Evolutionary conservation across 2,888 invertebrate genomes (phyloP), one percentile per base, ranked within the genome.

Genomic region (Ectobius pallidus): DNA sequence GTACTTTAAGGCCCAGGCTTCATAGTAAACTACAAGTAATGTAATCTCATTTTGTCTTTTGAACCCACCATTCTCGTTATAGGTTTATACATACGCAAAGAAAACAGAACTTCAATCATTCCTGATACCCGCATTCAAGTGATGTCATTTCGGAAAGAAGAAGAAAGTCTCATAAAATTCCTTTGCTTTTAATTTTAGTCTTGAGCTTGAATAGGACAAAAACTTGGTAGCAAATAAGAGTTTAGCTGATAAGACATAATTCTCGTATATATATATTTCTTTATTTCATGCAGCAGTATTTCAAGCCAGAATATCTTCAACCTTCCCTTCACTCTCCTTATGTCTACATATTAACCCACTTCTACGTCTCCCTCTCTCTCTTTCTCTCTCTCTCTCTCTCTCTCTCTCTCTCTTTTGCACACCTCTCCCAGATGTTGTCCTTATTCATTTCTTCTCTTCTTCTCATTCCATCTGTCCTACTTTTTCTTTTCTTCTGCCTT

Each of bases 381-480:
- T 42, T 34, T 46, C 44, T 32, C 67, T 22, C 58, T 61, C n/a
- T n/a, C n/a, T 44, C 62, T 46, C 44, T 30, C 55, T 46, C 11
- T 20, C 46, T 16, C 52, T 27, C 52, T 42, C 55, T 46, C 44
- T 32, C 67, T 22, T n/a, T n/a, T n/a, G n/a, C n/a, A n/a, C n/a
- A n/a, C n/a, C 58, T 61, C 61, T 52, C 34, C 61, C 70, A 69
- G 34, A 32, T 18, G 46, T 67, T 55, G 32, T 69, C 62, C 70
- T 70, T 55, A 42, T 65, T 65, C 70, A 70, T 61, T 27, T 42
- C 49, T 42, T 42, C 61, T 70, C 22, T 34, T n/a, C n/a, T 68
- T 63, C 71, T 71, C 74, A 44, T 69, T 67, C 67, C 55, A 61
- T 72, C 62, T 70, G 52, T 71, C 69, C 71, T 34, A 52, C 27